Conservation (phyloP, 2,797 vertebrate genomes). For the Scomberomorus guttatus region DNA sequence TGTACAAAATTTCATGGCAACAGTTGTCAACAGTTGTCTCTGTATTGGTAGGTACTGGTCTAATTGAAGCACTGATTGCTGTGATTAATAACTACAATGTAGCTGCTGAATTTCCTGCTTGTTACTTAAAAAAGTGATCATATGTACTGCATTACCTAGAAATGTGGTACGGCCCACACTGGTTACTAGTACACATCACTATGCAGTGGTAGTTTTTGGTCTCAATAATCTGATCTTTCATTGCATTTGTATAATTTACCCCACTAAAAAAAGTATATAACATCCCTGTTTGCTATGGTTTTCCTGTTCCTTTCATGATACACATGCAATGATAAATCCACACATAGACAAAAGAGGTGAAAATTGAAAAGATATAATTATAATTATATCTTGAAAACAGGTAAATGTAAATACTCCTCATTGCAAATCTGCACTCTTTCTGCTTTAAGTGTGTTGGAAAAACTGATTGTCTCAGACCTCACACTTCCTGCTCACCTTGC, state of each 20-base stretch:
- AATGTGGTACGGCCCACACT: too few species aligned
- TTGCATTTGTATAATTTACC: not conserved
- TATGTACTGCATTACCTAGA: too few species aligned
- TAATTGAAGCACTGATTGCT: too few species aligned
- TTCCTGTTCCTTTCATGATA: not conserved
- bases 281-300: not conserved
- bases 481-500: slow-evolving; percentile 1
- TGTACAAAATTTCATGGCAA: too few species aligned
- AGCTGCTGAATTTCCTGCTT: too few species aligned
- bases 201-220: not conserved
- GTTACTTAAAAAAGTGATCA: too few species aligned
- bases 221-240: not conserved
- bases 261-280: too few species aligned
- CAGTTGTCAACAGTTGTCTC: too few species aligned
- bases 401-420: not conserved
- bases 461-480: not conserved
- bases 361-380: not conserved
- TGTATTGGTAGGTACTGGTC: too few species aligned
- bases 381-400: not conserved
- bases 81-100: too few species aligned
- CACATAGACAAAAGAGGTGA: not conserved
- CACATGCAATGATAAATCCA: too few species aligned
- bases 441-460: not conserved
- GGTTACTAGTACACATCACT: not conserved
- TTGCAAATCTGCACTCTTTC: not conserved